Percentiles rank a stretch among this genome's conserved stretches.
phyloP scores from a whole-genome alignment of 1,140 invertebrate species.

The Drosophila hydei region DNA sequence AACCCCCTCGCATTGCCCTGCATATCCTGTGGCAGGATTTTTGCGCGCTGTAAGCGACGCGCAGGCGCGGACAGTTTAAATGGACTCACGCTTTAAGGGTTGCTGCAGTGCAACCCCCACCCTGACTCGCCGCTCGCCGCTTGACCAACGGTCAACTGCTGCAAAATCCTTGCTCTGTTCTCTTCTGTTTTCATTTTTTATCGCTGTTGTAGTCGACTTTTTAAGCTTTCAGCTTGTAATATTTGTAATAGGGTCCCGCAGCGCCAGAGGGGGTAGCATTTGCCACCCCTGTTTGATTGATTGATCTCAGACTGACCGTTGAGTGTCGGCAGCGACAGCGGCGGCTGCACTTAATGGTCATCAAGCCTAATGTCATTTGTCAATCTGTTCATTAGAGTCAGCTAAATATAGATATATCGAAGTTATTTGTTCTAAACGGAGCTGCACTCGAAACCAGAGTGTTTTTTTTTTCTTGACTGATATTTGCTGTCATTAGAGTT shows the following conservation, averaged over 20 bases:
- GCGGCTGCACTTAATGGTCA: constrained; percentile 62
- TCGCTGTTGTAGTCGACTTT: constrained; percentile 38
- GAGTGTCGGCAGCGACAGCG: constrained; percentile 43
- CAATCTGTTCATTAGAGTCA: constrained; percentile 48
- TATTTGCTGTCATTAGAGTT: not conserved
- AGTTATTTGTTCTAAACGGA: constrained; percentile 11
- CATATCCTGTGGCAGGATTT: constrained; percentile 57
- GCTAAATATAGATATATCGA: not conserved
- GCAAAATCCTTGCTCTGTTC: constrained; percentile 27
- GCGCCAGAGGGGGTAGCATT: constrained; percentile 5
- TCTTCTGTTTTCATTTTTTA: not conserved
- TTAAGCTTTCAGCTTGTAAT: constrained; percentile 42
- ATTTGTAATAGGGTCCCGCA: not conserved
- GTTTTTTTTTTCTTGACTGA: not conserved
- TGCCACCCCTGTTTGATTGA: constrained; percentile 67
- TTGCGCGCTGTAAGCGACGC: constrained; percentile 41
- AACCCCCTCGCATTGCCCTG: constrained; percentile 44
- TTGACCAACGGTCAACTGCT: constrained; percentile 62
- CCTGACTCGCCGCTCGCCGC: constrained; percentile 9
- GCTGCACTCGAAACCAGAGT: not conserved
- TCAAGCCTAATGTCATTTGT: constrained; percentile 71
- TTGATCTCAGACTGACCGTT: constrained; percentile 74
- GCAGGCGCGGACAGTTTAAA: constrained; percentile 78
- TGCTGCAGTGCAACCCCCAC: constrained; percentile 15
- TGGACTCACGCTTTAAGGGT: constrained; percentile 57